Evolutionary conservation across 2,888 invertebrate genomes (phyloP).

Genomic region (Platynereis dumerilii): DNA sequence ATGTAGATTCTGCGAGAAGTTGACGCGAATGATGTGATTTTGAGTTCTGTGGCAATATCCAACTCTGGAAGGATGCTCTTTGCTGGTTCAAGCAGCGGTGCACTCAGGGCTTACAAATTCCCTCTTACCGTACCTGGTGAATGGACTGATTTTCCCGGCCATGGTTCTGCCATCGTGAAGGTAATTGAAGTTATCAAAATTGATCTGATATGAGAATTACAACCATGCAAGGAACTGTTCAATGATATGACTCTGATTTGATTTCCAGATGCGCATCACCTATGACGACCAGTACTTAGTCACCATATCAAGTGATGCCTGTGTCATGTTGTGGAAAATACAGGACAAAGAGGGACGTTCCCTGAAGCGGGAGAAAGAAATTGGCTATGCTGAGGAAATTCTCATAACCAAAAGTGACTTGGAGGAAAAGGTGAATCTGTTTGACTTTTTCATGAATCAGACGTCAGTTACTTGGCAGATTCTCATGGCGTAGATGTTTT

Average conservation of each 20-base stretch:
- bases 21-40: conserved; percentile 60
- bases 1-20: conserved; percentile 60
- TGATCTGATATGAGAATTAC: no score
- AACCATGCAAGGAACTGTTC: no score
- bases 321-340: conserved; percentile 84
- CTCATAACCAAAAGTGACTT: conserved; percentile 78
- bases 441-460: no score
- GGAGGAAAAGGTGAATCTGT: conserved; percentile 71
- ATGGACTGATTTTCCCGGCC: conserved; percentile 66
- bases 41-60: conserved; percentile 74
- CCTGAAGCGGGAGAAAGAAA: conserved; percentile 75
- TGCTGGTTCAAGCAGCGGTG: conserved; percentile 78
- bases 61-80: conserved; percentile 84
- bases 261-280: conserved; percentile 73
- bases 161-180: conserved; percentile 66
- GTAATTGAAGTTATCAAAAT: conserved; percentile 56
- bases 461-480: no score
- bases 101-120: conserved; percentile 78
- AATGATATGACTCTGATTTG: no score
- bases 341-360: conserved; percentile 68
- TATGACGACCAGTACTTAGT: conserved; percentile 78
- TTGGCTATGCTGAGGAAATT: conserved; percentile 80
- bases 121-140: conserved; percentile 75
- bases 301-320: conserved; percentile 78
- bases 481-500: neutral